Base-by-base conservation (phyloP, 2,888 invertebrate genomes). In the Drosophila acutilabella region DNA sequence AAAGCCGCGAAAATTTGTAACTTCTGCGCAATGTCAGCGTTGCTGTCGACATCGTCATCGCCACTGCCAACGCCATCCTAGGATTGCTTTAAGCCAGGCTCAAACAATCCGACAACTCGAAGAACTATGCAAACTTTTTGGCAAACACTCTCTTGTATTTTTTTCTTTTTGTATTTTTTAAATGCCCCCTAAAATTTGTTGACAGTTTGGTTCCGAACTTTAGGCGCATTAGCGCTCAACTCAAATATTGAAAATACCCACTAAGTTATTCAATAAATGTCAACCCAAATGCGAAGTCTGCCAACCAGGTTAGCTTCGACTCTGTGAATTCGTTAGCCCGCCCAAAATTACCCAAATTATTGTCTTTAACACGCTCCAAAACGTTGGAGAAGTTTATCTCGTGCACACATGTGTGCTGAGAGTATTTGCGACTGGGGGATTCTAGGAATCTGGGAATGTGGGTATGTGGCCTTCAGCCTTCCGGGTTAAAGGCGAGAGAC, bases 191-290 rank as follows among this genome's bases (percentile, higher is more conserved):
- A 14, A 51, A 69, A 84, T 79, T 80, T 74, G 83, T 70, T 88
- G 88, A 88, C 88, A 88, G 86, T 80, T 88, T 58, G 72, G 74
- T 70, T 44, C 53, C 64, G 64, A 83, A 80, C 83, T 83, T 83
- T 71, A 47, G 74, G 64, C 65, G 80, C 74, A 86, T 81, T 86
- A 86, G 81, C 64, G 65, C 58, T 51, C 59, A 67, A 74, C 77
- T 88, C 80, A 85, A 88, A 88, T 86, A 82, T 82, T 83, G 88
- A 85, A 88, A 79, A 71, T 56, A 50, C 71, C 66, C 71, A 61
- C 74, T 80, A 88, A 85, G 81, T 85, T 81, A 89, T 87, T 89
- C 81, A 85, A 89, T 85, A 89, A 87, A 85, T 77, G 84, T 85
- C 83, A 77, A 56, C 44, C 56, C 57, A 38, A 33, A 51, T 30